Conservation (phyloP, 2,888 invertebrate genomes). For the Steinernema hermaphroditum region DNA sequence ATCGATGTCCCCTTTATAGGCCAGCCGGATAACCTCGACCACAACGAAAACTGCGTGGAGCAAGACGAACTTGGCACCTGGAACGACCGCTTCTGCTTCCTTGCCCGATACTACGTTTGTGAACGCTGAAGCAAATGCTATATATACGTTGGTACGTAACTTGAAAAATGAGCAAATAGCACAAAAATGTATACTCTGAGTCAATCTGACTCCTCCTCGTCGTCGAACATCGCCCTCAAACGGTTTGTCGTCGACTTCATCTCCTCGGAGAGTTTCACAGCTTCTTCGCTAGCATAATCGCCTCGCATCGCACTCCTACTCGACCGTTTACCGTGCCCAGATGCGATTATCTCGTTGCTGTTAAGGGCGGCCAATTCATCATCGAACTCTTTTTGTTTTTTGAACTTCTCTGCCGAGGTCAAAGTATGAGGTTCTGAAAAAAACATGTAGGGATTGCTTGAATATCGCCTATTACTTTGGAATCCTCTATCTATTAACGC, state of each 20-base stretch:
- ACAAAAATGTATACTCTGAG: too few species aligned
- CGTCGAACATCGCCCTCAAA: slow-evolving; percentile 27
- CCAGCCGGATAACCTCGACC: slow-evolving; percentile 52
- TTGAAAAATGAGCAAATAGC: neutral
- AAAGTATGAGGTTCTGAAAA: neutral
- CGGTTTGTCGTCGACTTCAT: slow-evolving; percentile 14
- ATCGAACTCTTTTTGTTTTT: neutral
- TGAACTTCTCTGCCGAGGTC: slow-evolving; percentile 3
- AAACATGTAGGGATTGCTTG: neutral
- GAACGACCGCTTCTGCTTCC: slow-evolving; percentile 49
- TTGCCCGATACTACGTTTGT: slow-evolving; percentile 49
- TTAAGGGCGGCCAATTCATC: neutral
- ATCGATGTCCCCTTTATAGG: slow-evolving; percentile 29
- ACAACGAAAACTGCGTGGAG: slow-evolving; percentile 56
- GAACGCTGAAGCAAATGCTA: slow-evolving; percentile 34
- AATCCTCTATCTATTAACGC: neutral
- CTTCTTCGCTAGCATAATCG: neutral
- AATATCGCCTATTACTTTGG: neutral
- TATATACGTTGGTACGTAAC: neutral
- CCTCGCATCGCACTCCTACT: neutral
- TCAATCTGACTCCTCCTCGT: slow-evolving; percentile 16
- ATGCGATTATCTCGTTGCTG: neutral
- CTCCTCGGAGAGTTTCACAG: neutral
- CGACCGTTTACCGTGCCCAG: neutral
- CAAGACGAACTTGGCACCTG: slow-evolving; percentile 44